Evolutionary conservation across 2,888 invertebrate genomes (phyloP).

Genomic region (Pelosia muscerda): DNA sequence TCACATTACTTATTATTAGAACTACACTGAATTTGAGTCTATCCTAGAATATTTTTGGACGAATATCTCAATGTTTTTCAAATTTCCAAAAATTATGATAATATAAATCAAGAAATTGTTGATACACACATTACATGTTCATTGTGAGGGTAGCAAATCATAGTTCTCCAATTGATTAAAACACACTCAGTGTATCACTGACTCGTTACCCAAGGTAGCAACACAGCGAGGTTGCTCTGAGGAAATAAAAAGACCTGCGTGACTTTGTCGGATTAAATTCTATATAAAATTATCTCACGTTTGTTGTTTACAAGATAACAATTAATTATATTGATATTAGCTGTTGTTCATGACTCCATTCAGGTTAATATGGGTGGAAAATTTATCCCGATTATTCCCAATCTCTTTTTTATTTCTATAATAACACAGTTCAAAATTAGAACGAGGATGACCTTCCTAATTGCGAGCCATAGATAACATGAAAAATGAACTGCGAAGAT

Average conservation of each 20-base stretch:
- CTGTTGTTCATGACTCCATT: not conserved
- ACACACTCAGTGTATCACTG: not conserved
- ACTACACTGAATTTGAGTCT: no score
- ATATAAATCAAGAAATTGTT: no score
- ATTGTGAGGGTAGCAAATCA: no score
- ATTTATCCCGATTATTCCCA: not conserved
- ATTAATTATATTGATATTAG: constrained; percentile 1
- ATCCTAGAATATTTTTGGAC: no score
- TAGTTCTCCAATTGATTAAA: no score
- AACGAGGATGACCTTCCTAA: not conserved
- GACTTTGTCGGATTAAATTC: constrained; percentile 4
- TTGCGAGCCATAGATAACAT: not conserved
- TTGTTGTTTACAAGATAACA: not conserved
- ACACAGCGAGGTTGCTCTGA: not conserved
- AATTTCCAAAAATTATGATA: no score
- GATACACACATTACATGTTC: no score
- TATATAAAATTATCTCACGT: constrained; percentile 10
- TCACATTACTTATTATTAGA: no score
- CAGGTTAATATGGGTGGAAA: not conserved
- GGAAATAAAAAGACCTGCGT: constrained; percentile 8
- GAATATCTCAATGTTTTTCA: no score
- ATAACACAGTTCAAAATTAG: not conserved
- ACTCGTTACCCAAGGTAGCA: constrained; percentile 6
- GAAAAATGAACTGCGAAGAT: not conserved
- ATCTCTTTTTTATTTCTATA: not conserved